phyloP scores from a whole-genome alignment of 2,113 vertebrate genomes.

The Phalacrocorax brasilianus region DNA sequence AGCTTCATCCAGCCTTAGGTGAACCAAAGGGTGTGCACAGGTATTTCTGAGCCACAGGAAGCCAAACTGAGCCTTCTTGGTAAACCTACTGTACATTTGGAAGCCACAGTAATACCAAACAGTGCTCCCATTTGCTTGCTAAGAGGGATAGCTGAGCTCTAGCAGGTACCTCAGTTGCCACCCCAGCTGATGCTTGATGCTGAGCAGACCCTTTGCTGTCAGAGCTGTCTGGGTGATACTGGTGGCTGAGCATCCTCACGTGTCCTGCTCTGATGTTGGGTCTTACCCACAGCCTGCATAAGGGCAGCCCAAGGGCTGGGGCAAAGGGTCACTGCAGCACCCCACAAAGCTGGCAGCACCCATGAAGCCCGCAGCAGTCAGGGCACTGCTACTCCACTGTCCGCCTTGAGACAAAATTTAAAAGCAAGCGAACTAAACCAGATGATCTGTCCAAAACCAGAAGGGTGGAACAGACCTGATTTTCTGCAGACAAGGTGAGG shows the following conservation, averaged over 20 bases:
- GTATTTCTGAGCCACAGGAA: background rate
- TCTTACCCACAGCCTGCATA: background rate
- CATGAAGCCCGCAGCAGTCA: background rate
- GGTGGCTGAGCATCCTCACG: accelerated
- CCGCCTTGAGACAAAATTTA: background rate
- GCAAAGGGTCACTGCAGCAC: background rate
- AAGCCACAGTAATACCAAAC: background rate
- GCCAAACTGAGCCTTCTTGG: background rate
- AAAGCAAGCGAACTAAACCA: background rate
- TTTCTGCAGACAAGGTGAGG: background rate
- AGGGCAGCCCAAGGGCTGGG: background rate
- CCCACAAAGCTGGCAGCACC: background rate
- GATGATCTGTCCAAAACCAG: background rate
- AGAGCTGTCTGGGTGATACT: background rate
- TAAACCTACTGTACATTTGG: background rate
- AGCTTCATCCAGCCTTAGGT: background rate
- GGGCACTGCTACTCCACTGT: background rate
- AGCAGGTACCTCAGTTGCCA: background rate
- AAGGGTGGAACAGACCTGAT: background rate
- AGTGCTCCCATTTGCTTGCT: background rate
- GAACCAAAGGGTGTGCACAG: background rate
- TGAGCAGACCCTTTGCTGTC: background rate
- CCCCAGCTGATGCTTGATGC: background rate
- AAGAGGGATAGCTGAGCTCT: too few relatives aligned
- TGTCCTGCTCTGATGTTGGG: background rate